Evolutionary conservation across 2,888 invertebrate genomes (phyloP), one percentile per base, ranked within the genome.

Genomic region (Sesia bembeciformis): DNA sequence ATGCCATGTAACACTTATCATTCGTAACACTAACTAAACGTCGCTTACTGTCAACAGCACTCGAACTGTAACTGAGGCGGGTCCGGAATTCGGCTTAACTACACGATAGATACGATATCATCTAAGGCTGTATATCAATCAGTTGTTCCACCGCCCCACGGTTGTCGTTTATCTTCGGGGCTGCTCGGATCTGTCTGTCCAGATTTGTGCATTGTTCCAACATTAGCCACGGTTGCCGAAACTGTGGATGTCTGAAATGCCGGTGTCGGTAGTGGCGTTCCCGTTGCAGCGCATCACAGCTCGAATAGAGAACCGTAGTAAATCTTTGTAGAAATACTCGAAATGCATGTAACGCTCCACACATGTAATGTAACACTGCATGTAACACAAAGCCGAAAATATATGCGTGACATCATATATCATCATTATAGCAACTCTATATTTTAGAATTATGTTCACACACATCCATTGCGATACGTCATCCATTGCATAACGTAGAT

Each of bases 181-280:
- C 74, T 75, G 78, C 74, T 85, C 80, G 84, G 81, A 81, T 80
- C 84, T 82, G 80, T 81, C 84, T 76, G 84, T 84, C 79, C 84
- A 84, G 85, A 86, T 84, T 86, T 78, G 83, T 82, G 83, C 86
- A 87, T 88, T 88, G 88, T 88, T 88, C 80, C 77, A 79, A 80
- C 86, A 84, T 87, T 86, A 85, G 81, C 77, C 66, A 68, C 70
- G 74, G 78, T 76, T 72, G 76, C 79, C 78, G 79, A 81, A 82
- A 80, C 81, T 74, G 78, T 85, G 78, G 82, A 86, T 86, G 78
- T 84, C 80, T 83, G 80, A 83, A 87, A 87, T 87, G 74, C 86
- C 84, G 78, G 80, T 72, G 78, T 56, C 71, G 74, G 75, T 70
- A 74, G 76, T 66, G 62, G 74, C 80, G 80, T 79, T 78, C 79